These are phyloP conservation scores for Holacanthella duospinosa DNA, from an alignment of 2,888 invertebrate genomes.

Conservation along the genomic window DNA sequence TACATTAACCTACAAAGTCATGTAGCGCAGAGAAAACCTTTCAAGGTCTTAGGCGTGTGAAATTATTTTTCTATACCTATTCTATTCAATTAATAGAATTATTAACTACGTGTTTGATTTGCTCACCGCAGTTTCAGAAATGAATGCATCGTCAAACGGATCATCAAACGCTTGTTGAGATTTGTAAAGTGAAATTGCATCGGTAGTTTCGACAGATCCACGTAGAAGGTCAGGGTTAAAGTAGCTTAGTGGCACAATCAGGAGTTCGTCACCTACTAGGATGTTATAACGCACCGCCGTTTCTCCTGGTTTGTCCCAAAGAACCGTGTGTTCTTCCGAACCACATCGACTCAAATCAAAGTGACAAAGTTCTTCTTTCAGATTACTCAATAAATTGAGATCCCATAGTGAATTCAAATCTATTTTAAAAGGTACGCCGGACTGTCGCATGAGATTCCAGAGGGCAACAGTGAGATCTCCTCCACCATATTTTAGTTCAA, in stretches of 20 bases:
- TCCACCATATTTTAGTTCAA: conserved; percentile 76
- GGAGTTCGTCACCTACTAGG: conserved; percentile 81
- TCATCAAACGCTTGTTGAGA: conserved; percentile 65
- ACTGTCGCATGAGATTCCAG: conserved; percentile 76
- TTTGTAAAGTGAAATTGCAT: conserved; percentile 51
- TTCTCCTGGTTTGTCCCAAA: conserved; percentile 60
- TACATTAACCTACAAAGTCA: no score
- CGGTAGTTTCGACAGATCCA: conserved; percentile 51
- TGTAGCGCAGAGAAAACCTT: no score
- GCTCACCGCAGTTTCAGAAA: conserved; percentile 68
- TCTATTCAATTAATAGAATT: background rate
- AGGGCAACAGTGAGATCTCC: conserved; percentile 84
- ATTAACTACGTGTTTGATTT: background rate
- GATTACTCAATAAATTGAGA: conserved; percentile 58
- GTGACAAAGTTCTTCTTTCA: conserved; percentile 85
- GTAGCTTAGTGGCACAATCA: conserved; percentile 81
- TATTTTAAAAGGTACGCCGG: conserved; percentile 62
- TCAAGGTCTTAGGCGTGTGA: no score
- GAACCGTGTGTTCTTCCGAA: conserved; percentile 69
- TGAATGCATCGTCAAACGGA: conserved; percentile 83
- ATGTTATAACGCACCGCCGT: conserved; percentile 61
- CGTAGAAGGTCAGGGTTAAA: conserved; percentile 77
- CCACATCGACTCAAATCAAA: conserved; percentile 63
- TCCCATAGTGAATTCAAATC: conserved; percentile 39
- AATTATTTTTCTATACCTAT: no score